These are phyloP conservation scores for Ditylenchus dipsaci DNA, from an alignment of 1,140 invertebrate species.

Conservation along the genomic window DNA sequence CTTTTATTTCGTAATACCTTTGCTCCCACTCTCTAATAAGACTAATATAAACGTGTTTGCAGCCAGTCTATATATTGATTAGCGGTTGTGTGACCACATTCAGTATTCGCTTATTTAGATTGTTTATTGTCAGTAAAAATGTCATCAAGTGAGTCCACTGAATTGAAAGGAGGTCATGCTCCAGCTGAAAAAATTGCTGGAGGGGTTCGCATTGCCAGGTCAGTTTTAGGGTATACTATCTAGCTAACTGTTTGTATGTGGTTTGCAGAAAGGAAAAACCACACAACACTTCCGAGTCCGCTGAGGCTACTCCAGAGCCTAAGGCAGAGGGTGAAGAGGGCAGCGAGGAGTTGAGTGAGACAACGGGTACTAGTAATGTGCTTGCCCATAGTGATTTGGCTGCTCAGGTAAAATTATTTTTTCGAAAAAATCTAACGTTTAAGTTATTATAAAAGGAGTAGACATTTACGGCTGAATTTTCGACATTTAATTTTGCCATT, in stretches of 20 bases:
- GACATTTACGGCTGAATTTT: too few relatives aligned
- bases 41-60: too few relatives aligned
- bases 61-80: too few relatives aligned
- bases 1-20: too few relatives aligned
- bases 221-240: conserved; percentile 30
- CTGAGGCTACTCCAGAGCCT: neutral
- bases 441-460: too few relatives aligned
- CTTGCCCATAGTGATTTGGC: conserved; percentile 19
- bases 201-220: conserved; percentile 36
- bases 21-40: too few relatives aligned
- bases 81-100: too few relatives aligned
- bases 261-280: too few relatives aligned
- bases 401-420: conserved; percentile 21
- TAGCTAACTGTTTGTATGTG: neutral
- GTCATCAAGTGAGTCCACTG: conserved; percentile 15
- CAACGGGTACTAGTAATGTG: conserved; percentile 8
- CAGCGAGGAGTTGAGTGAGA: conserved; percentile 20
- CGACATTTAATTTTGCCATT: too few relatives aligned
- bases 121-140: neutral
- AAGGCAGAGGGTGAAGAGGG: too few relatives aligned
- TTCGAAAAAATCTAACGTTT: too few relatives aligned
- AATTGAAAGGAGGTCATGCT: conserved; percentile 31
- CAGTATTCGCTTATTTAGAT: too few relatives aligned
- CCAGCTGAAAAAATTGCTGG: conserved; percentile 40
- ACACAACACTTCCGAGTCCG: neutral